Conservation (phyloP, 2,888 invertebrate species). For the Lycaena phlaeas region DNA sequence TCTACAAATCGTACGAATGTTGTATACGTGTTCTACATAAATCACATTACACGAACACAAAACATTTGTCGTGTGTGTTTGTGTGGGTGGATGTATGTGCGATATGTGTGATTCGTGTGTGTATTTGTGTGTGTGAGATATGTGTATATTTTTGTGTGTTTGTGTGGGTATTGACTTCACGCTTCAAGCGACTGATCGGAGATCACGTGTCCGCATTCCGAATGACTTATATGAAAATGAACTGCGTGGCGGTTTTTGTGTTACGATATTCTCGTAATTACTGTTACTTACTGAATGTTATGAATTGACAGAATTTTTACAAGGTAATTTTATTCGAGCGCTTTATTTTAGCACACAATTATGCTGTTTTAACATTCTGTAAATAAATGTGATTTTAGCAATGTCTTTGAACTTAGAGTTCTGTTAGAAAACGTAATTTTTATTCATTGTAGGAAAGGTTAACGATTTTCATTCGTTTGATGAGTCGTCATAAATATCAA, state of each 20-base stretch:
- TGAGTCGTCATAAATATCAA: too few species aligned
- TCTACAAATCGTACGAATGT: neutral
- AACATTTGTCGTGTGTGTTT: neutral
- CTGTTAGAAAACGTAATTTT: too few species aligned
- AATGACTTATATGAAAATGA: conserved; percentile 35
- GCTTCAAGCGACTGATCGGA: conserved; percentile 49
- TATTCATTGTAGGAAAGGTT: too few species aligned
- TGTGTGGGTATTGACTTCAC: conserved; percentile 23
- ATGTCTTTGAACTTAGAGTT: too few species aligned
- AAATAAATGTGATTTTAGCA: too few species aligned
- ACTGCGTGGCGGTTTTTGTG: conserved; percentile 13
- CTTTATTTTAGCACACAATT: too few species aligned
- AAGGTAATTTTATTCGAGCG: neutral
- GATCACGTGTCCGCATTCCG: conserved; percentile 60
- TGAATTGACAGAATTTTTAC: too few species aligned
- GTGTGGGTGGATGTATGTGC: neutral
- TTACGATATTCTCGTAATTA: neutral
- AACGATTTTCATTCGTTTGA: too few species aligned
- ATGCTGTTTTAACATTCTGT: too few species aligned
- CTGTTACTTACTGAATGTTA: neutral
- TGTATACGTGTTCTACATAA: conserved; percentile 7
- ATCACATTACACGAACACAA: conserved; percentile 14
- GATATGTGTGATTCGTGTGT: neutral
- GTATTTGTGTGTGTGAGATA: neutral
- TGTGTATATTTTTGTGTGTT: conserved; percentile 6